Conservation (phyloP, 1,140 invertebrate species). For the Homalodisca vitripennis region DNA sequence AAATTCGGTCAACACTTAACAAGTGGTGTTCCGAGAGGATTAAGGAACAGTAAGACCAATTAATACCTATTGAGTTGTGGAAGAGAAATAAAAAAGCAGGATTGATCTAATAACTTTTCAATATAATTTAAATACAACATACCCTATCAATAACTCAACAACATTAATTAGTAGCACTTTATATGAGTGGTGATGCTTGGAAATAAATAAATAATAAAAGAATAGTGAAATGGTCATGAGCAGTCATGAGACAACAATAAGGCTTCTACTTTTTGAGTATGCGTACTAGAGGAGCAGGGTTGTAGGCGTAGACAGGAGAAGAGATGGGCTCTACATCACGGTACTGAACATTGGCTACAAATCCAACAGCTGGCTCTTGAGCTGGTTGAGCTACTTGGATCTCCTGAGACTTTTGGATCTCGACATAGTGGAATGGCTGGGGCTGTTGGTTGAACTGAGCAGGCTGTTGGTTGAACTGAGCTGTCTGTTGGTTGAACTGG, state of each 20-base stretch:
- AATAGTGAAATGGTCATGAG: too few species aligned
- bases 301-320: slow-evolving; percentile 41
- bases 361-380: slow-evolving; percentile 21
- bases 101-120: too few species aligned
- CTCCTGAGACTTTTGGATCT: slow-evolving; percentile 24
- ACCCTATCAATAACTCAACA: too few species aligned
- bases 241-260: not conserved
- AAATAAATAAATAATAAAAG: too few species aligned
- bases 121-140: too few species aligned
- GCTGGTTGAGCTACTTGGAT: slow-evolving; percentile 28
- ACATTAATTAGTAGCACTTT: too few species aligned
- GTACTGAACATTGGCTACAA: slow-evolving; percentile 39
- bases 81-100: too few species aligned
- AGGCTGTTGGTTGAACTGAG: slow-evolving; percentile 7
- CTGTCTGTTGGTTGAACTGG: not conserved
- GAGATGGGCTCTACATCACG: slow-evolving; percentile 40
- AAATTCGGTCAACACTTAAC: too few species aligned
- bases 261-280: slow-evolving; percentile 31
- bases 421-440: slow-evolving; percentile 11
- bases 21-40: too few species aligned
- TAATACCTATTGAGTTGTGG: too few species aligned
- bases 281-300: slow-evolving; percentile 34
- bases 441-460: slow-evolving; percentile 7
- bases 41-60: too few species aligned
- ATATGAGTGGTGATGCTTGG: too few species aligned